Evolutionary conservation across 23 tunicate species (phyloP).

Genomic region (Oikopleura dioica): DNA sequence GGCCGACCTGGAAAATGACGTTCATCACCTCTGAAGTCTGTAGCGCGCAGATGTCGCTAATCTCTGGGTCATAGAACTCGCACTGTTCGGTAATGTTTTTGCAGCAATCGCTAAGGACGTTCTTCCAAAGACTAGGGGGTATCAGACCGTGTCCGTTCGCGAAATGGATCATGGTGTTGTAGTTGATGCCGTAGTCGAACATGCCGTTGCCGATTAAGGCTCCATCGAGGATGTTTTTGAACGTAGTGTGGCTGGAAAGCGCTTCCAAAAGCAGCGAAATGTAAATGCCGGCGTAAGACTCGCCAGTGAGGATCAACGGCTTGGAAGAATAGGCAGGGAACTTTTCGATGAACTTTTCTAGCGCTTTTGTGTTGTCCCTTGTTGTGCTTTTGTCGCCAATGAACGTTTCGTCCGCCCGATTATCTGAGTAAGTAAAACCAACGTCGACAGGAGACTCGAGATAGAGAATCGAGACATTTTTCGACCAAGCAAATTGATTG

Average conservation of each 20-base stretch:
- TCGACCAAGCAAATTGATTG: background rate
- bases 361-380: background rate
- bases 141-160: background rate
- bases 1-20: too few relatives aligned
- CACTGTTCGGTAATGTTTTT: background rate
- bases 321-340: too few relatives aligned
- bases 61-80: background rate
- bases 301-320: too few relatives aligned
- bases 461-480: background rate
- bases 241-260: background rate
- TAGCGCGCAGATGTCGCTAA: background rate
- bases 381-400: background rate
- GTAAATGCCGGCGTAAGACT: slow-evolving; percentile 11
- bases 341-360: background rate
- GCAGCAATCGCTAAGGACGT: background rate
- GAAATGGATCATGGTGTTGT: background rate
- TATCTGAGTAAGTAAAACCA: background rate
- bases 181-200: background rate
- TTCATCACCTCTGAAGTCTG: background rate
- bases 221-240: background rate
- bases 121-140: background rate
- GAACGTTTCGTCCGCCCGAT: background rate
- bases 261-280: background rate
- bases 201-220: background rate
- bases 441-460: slow-evolving; percentile 9